Conservation (phyloP, 1,140 invertebrate genomes). For the Cylas formicarius region DNA sequence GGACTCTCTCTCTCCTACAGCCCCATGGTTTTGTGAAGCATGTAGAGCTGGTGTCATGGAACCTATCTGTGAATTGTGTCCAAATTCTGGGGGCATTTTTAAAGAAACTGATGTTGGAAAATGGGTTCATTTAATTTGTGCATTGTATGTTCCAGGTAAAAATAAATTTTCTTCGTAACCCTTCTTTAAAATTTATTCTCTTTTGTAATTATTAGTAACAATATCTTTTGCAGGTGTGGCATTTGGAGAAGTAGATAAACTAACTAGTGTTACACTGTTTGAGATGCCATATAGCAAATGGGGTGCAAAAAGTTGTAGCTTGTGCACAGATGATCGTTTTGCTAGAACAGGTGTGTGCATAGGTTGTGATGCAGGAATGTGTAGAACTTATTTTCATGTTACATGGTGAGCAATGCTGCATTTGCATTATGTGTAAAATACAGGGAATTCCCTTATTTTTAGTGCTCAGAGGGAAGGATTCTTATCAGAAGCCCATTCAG, state of each 20-base stretch:
- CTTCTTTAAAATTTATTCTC: not conserved
- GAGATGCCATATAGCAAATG: slow-evolving; percentile 94
- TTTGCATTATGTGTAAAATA: not conserved
- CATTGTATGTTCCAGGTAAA: slow-evolving; percentile 30
- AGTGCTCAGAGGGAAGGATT: slow-evolving; percentile 91
- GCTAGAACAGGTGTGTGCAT: slow-evolving; percentile 91
- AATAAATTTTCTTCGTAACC: not conserved
- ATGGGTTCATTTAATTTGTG: slow-evolving; percentile 96
- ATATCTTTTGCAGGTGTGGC: slow-evolving; percentile 77
- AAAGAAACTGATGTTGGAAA: slow-evolving; percentile 94
- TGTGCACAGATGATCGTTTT: slow-evolving; percentile 82
- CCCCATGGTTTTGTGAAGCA: slow-evolving; percentile 98
- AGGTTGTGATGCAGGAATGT: slow-evolving; percentile 96
- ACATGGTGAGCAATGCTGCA: slow-evolving; percentile 65
- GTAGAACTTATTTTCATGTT: slow-evolving; percentile 94
- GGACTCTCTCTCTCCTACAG: slow-evolving; percentile 85
- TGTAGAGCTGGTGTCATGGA: slow-evolving; percentile 84
- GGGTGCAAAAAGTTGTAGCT: slow-evolving; percentile 79
- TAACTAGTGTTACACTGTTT: slow-evolving; percentile 83
- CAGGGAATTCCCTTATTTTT: slow-evolving; percentile 24
- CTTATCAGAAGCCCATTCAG: slow-evolving; percentile 85
- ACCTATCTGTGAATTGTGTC: slow-evolving; percentile 83
- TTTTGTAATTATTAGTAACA: too few relatives aligned
- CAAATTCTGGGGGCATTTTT: slow-evolving; percentile 86
- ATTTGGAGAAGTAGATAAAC: slow-evolving; percentile 87